Conservation (phyloP, 2,888 invertebrate genomes). For the Steinernema carpocapsae region DNA sequence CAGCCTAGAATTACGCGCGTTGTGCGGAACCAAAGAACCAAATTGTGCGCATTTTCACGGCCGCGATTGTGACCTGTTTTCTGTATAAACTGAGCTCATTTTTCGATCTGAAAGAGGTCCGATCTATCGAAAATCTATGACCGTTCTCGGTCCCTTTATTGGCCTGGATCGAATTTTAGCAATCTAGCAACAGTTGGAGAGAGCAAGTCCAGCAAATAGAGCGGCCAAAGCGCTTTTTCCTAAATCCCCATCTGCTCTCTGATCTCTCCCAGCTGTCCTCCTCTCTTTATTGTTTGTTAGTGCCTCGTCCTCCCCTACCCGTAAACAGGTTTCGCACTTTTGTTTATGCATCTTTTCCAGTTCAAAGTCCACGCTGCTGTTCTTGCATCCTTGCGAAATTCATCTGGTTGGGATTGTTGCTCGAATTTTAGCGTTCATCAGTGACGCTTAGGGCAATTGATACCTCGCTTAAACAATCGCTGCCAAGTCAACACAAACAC, state of each 20-base stretch:
- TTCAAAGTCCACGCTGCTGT: background rate
- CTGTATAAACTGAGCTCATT: no score
- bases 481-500: no score
- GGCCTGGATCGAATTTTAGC: background rate
- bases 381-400: background rate
- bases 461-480: no score
- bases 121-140: background rate
- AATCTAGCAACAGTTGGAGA: background rate
- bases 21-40: no score
- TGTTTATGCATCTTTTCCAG: background rate
- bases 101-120: background rate
- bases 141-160: background rate
- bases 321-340: background rate
- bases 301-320: background rate
- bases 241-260: no score
- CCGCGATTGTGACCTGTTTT: background rate
- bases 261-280: no score
- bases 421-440: background rate
- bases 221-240: background rate
- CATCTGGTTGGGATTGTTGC: background rate
- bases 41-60: background rate
- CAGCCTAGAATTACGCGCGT: no score
- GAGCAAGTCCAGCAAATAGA: background rate
- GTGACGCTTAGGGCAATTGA: no score
- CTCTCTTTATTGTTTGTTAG: background rate